Conservation (phyloP, 2,797 vertebrate genomes). For the Onychomys leucogaster region DNA sequence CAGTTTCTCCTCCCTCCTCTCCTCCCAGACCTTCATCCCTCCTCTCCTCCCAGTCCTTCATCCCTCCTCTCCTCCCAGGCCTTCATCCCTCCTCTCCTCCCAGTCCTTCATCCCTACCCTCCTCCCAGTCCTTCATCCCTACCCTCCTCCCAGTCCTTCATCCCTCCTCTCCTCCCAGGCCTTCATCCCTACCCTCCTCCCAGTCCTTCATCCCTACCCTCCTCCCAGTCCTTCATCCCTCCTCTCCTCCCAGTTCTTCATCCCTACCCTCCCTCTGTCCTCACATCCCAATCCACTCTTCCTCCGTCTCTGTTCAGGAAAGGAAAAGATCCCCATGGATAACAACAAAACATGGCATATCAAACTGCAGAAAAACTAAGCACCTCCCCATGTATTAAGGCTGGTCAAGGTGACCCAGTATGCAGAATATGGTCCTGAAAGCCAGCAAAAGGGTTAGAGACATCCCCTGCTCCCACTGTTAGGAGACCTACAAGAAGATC, state of each 20-base stretch:
- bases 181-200: too few relatives aligned
- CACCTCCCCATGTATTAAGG: background rate
- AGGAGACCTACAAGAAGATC: background rate
- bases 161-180: too few relatives aligned
- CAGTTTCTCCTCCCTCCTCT: background rate
- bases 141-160: too few relatives aligned
- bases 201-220: background rate
- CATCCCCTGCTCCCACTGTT: background rate
- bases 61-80: too few relatives aligned
- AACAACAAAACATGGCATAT: background rate
- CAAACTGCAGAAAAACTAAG: background rate
- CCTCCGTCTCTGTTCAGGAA: background rate
- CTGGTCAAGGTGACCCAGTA: background rate
- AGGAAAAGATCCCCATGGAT: background rate
- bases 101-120: too few relatives aligned
- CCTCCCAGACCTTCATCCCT: background rate
- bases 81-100: too few relatives aligned
- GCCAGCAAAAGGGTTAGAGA: background rate
- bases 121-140: background rate
- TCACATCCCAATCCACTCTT: background rate
- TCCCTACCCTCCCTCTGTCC: background rate
- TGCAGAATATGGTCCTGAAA: too few relatives aligned
- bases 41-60: too few relatives aligned
- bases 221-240: background rate
- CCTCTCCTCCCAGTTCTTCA: background rate